phyloP scores from a whole-genome alignment of 2,797 vertebrate species.

The Triplophysa yarkandensis region DNA sequence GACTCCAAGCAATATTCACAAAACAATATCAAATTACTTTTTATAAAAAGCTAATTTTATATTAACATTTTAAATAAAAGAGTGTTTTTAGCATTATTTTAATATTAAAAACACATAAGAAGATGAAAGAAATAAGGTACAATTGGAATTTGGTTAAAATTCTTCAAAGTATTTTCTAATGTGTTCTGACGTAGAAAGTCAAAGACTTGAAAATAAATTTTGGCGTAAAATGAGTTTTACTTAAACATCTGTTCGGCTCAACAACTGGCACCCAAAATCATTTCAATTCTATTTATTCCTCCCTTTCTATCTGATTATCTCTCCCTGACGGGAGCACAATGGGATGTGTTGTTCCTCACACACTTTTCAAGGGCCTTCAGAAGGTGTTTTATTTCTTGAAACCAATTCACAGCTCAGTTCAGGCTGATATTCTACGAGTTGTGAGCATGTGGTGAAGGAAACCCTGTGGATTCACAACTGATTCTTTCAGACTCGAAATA shows the following conservation, averaged over 20 bases:
- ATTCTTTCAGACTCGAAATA: conserved; percentile 43
- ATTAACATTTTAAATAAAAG: too few species aligned
- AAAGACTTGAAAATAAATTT: too few species aligned
- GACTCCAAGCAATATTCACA: too few species aligned
- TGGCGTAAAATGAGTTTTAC: conserved; percentile 11
- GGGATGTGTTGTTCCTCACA: conserved; percentile 73
- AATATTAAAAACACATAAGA: too few species aligned
- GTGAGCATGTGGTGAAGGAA: conserved; percentile 17
- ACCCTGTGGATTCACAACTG: conserved; percentile 40
- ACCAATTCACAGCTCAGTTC: conserved; percentile 45
- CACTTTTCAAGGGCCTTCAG: conserved; percentile 61
- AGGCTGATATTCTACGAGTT: conserved; percentile 59
- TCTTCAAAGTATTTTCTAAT: too few species aligned
- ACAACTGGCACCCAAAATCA: conserved; percentile 9
- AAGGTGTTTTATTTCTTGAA: conserved; percentile 51
- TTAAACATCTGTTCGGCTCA: conserved; percentile 42
- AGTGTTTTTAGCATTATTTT: too few species aligned
- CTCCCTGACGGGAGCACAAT: conserved; percentile 71
- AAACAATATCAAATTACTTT: too few species aligned
- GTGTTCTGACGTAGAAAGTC: too few species aligned
- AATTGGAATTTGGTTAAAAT: too few species aligned
- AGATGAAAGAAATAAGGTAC: too few species aligned
- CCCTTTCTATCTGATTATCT: conserved; percentile 30
- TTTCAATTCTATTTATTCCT: conserved; percentile 30
- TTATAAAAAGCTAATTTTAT: too few species aligned